Base-by-base conservation (phyloP, 2,113 vertebrate species). In the Emberiza fucata region DNA sequence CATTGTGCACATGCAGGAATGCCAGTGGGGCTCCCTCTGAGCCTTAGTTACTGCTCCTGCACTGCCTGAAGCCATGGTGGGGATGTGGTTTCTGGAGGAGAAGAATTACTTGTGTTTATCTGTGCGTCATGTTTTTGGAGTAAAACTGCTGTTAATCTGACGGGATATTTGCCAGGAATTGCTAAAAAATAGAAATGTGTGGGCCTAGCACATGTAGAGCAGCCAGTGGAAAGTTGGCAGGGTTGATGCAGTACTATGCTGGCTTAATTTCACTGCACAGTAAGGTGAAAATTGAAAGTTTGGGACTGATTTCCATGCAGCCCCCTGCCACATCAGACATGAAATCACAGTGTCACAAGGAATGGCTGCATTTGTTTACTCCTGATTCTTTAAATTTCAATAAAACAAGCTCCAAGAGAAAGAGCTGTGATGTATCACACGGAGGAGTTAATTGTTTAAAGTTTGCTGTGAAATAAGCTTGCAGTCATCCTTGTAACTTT, bases 151-250 rank as follows among this genome's bases (percentile, higher is more conserved):
- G 57, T 56, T 94, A 66, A 85, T 86, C 66, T 93, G 94, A 92
- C 91, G 72, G 88, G 89, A 73, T 89, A 95, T 91, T 84, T 96
- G 94, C 92, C 91, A 97, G 90, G 79, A 96, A 83, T 91, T 95
- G 92, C 81, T 95, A 93, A 91, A 92, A 96, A 95, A 95, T 92
- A 96, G 75, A 88, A 91, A 51, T 45, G 61, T 86, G 85, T 87
- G 69, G 94, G 95, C 83, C 79, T 61, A 92, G 90, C 37, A 76
- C 57, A 70, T 0, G 1, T 79, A 69, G 88, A 92, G 65, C 64
- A 75, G 91, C 85, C 89, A 88, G 88, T 90, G 94, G 96, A 97
- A 97, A 96, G 76, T 95, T 95, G 94, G 94, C 87, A 93, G 45
- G 60, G 71, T 69, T 79, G 70, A 81, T 63, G 48, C n/a, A 59